phyloP scores from a whole-genome alignment of 1,140 invertebrate genomes.

The Pseudachorutes palmiensis region DNA sequence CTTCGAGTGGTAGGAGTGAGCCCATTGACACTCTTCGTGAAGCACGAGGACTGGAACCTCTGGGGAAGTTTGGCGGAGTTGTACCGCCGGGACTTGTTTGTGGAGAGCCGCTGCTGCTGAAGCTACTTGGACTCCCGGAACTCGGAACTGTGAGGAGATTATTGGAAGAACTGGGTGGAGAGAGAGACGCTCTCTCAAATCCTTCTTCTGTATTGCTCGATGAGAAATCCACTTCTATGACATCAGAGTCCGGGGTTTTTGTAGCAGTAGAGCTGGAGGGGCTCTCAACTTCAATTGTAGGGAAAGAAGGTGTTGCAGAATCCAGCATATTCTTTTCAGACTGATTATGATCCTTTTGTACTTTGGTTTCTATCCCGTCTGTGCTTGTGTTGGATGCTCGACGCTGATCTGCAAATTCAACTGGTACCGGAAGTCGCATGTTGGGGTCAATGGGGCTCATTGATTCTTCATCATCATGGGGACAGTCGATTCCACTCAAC shows the following conservation, averaged over 20 bases:
- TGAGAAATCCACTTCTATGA: constrained; percentile 3
- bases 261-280: constrained; percentile 30
- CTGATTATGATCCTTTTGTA: constrained; percentile 24
- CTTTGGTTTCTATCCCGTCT: constrained; percentile 27
- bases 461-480: not conserved
- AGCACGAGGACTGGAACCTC: constrained; percentile 33
- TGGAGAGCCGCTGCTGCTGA: constrained; percentile 7
- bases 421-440: constrained; percentile 36
- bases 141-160: constrained; percentile 14
- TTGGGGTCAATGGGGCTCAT: constrained; percentile 31
- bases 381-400: constrained; percentile 2
- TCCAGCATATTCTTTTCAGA: constrained; percentile 18
- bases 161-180: constrained; percentile 2
- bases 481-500: not conserved
- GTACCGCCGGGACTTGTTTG: constrained; percentile 9
- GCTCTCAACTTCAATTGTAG: constrained; percentile 36
- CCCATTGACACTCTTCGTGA: constrained; percentile 41
- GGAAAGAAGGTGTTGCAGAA: constrained; percentile 14
- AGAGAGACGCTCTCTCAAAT: constrained; percentile 7
- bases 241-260: constrained; percentile 21
- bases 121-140: constrained; percentile 21
- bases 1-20: constrained; percentile 39
- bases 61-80: constrained; percentile 27
- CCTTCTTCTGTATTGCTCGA: constrained; percentile 8
- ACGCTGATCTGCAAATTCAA: constrained; percentile 29